Evolutionary conservation across 1,140 invertebrate genomes (phyloP).

Genomic region (Drosophila watanabei): DNA sequence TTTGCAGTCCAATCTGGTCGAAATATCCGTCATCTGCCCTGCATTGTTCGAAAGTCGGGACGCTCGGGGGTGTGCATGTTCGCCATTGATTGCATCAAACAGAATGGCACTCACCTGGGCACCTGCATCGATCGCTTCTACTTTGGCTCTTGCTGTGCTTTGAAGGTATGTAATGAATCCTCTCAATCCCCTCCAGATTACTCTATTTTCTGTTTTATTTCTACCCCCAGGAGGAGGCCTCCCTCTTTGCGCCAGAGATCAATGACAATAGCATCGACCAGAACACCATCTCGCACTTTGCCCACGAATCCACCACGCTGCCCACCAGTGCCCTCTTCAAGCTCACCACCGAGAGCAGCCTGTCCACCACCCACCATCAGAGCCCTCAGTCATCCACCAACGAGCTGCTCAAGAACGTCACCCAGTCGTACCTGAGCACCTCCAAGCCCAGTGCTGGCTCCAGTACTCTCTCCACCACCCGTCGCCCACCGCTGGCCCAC

Average conservation of each 20-base stretch:
- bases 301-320: slow-evolving; percentile 85
- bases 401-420: slow-evolving; percentile 73
- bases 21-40: slow-evolving; percentile 94
- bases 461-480: slow-evolving; percentile 32
- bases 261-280: slow-evolving; percentile 86
- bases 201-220: background rate
- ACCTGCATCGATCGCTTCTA: slow-evolving; percentile 97
- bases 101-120: slow-evolving; percentile 95
- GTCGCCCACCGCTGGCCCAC: slow-evolving; percentile 58
- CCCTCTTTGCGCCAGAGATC: slow-evolving; percentile 83
- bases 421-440: slow-evolving; percentile 72
- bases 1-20: slow-evolving; percentile 90
- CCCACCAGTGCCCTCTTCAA: slow-evolving; percentile 75
- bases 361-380: slow-evolving; percentile 20
- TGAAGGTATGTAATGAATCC: slow-evolving; percentile 80
- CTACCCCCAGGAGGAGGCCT: slow-evolving; percentile 65
- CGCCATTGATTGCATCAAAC: slow-evolving; percentile 95
- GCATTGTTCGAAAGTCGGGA: slow-evolving; percentile 91
- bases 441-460: slow-evolving; percentile 50
- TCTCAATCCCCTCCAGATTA: background rate
- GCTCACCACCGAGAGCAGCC: slow-evolving; percentile 64
- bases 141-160: slow-evolving; percentile 95
- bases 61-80: slow-evolving; percentile 97
- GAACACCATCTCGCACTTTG: slow-evolving; percentile 86
- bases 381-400: slow-evolving; percentile 38